Conservation (phyloP, 2,113 vertebrate species). For the Dromiciops gliroides region DNA sequence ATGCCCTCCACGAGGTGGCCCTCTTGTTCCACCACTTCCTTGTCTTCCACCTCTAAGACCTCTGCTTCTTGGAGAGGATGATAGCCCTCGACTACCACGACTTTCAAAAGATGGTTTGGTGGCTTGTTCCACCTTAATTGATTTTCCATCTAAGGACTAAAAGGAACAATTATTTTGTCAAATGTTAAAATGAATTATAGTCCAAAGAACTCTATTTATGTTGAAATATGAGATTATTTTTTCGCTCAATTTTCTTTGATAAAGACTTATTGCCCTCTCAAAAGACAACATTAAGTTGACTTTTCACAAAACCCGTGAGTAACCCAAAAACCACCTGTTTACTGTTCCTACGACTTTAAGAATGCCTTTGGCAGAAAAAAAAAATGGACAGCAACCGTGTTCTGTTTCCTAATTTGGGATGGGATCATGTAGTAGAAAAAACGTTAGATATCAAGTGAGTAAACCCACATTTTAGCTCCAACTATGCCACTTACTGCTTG, state of each 20-base stretch:
- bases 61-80: slow-evolving; percentile 87
- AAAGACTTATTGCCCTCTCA: not conserved
- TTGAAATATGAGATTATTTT: not conserved
- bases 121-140: slow-evolving; percentile 95
- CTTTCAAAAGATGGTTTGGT: slow-evolving; percentile 93
- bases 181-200: not conserved
- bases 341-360: too few relatives aligned
- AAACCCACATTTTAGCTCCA: too few relatives aligned
- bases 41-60: slow-evolving; percentile 88
- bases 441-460: too few relatives aligned
- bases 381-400: too few relatives aligned
- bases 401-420: too few relatives aligned
- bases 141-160: slow-evolving; percentile 93
- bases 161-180: slow-evolving; percentile 53
- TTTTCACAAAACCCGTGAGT: too few relatives aligned
- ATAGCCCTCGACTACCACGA: slow-evolving; percentile 86
- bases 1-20: slow-evolving; percentile 87
- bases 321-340: too few relatives aligned
- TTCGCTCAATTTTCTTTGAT: not conserved
- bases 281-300: not conserved
- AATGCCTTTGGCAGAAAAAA: too few relatives aligned
- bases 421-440: too few relatives aligned
- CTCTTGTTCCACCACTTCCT: slow-evolving; percentile 85
- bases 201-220: too few relatives aligned
- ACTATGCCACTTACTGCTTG: too few relatives aligned